These are phyloP conservation scores for Ochotona princeps DNA, from an alignment of 2,113 vertebrate genomes.

Conservation along the genomic window DNA sequence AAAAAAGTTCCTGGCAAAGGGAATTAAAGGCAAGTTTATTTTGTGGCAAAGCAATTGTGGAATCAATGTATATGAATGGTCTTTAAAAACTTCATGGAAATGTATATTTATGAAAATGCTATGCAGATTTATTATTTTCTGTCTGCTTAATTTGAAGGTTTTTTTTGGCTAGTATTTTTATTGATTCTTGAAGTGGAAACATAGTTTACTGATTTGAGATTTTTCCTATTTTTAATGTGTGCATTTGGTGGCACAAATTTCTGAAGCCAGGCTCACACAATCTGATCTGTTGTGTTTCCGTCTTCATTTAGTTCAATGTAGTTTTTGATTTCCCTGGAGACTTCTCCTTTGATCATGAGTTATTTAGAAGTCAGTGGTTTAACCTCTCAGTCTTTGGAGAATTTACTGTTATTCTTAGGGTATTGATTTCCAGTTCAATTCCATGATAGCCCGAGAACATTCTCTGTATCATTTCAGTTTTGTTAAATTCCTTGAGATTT, in stretches of 20 bases:
- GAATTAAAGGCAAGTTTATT: too few relatives aligned
- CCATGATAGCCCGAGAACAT: not conserved
- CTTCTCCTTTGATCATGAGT: not conserved
- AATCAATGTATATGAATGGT: too few relatives aligned
- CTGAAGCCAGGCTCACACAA: not conserved
- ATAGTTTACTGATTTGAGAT: not conserved
- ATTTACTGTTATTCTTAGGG: constrained; percentile 25
- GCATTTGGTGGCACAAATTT: not conserved
- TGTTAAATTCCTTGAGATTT: not conserved
- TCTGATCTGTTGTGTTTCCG: not conserved
- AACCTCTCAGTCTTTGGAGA: not conserved
- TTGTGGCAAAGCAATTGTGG: too few relatives aligned
- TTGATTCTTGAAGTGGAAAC: not conserved
- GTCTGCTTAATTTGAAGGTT: not conserved
- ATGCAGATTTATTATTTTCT: not conserved
- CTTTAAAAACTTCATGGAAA: too few relatives aligned
- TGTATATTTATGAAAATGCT: too few relatives aligned
- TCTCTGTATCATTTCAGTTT: not conserved
- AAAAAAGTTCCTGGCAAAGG: too few relatives aligned
- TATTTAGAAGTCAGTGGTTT: constrained; percentile 8
- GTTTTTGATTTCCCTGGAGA: not conserved
- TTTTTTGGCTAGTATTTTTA: not conserved
- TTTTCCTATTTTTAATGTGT: not conserved
- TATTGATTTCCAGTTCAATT: constrained; percentile 25
- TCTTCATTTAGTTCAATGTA: not conserved